Conservation (phyloP, 92 coral and sea anemone genomes). For the Phymanthus crucifer region DNA sequence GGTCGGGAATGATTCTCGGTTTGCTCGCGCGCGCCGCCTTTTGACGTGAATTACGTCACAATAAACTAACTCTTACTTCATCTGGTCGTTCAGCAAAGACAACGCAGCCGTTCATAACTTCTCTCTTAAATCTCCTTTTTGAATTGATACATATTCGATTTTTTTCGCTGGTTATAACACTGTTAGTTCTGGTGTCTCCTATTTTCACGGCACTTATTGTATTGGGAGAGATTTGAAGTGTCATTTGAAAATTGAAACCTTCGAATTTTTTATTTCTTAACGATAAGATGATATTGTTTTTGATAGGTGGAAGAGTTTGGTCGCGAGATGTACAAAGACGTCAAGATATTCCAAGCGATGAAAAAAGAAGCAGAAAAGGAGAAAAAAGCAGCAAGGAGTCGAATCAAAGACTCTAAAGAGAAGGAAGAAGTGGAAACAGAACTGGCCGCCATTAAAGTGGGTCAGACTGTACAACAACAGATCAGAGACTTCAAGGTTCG, state of each 20-base stretch:
- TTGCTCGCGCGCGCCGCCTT: neutral
- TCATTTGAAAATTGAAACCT: neutral
- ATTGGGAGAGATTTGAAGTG: neutral
- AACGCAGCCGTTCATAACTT: neutral
- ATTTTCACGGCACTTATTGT: no score
- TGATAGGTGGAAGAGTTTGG: constrained; percentile 91
- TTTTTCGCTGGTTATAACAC: no score
- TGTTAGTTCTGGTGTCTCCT: no score
- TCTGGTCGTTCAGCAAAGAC: neutral
- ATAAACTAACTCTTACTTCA: neutral
- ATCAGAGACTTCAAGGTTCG: constrained; percentile 92
- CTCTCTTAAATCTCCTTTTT: neutral
- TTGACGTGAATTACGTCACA: neutral
- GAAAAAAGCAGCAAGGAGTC: constrained; percentile 76
- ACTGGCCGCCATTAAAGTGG: constrained; percentile 78
- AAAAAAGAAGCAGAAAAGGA: constrained; percentile 91
- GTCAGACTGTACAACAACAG: constrained; percentile 82
- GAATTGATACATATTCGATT: no score
- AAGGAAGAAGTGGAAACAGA: constrained; percentile 71
- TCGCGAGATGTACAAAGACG: constrained; percentile 97
- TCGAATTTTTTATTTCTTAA: neutral
- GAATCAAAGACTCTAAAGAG: constrained; percentile 74
- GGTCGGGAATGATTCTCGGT: neutral
- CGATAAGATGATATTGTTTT: constrained; percentile 2
- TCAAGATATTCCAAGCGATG: constrained; percentile 83